Evolutionary conservation across 2,888 invertebrate genomes (phyloP), one percentile per base, ranked within the genome.

Genomic region (Tipula vernalis): DNA sequence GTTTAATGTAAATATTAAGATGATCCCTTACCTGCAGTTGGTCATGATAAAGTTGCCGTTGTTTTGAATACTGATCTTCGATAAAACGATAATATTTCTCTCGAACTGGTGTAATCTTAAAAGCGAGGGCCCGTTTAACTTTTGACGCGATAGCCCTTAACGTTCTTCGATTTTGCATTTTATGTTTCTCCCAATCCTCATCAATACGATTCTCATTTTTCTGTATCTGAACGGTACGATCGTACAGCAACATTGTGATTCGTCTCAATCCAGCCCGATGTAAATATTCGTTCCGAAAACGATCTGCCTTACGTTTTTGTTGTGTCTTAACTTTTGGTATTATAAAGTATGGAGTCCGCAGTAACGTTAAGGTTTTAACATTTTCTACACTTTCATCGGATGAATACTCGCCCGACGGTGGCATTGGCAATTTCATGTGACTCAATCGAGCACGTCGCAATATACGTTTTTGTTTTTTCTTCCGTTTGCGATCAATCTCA

Each of bases 331-430:
- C 87, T 13, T 87, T 87, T 15, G 88, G 88, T 10, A 88, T 71
- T 0, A 86, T 8, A 47, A 87, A 87, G 57, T 88, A 88, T 5
- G 88, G 88, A 13, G 88, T 88, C 4, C 87, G 83, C 8, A 88
- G 12, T 10, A 88, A 41, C 13, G 87, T 87, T 15, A 88, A 39
- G 39, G 86, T 71, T 84, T 87, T 88, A 12, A 87, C 85, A 71
- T 88, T 87, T 85, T 87, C 87, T 5, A 87, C 44, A 8, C 87
- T 87, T 12, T 87, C 87, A 6, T 87, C 86, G 2, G 86, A 87
- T 15, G 88, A 87, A 18, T 87, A 87, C 36, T 87, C 87, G 83
- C 86, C 86, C 3, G 87, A 87, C 12, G 87, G 87, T n/a, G 87
- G 87, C 85, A 87, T 87, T 36, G 83, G 85, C 15, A 86, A 44